Evolutionary conservation across 2,888 invertebrate genomes (phyloP), one percentile per base, ranked within the genome.

Genomic region (Dryomyza anilis): DNA sequence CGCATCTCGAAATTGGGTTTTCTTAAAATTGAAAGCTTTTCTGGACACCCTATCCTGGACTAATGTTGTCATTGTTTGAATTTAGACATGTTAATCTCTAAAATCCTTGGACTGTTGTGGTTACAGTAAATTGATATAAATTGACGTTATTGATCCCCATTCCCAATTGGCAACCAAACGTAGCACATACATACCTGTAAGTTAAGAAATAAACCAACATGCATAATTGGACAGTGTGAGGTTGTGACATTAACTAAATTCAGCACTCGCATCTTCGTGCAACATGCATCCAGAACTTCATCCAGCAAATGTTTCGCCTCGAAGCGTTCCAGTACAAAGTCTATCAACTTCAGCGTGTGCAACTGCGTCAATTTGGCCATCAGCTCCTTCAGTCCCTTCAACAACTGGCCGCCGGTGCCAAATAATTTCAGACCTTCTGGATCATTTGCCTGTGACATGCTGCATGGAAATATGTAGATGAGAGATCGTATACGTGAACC

Each of bases 241-340:
- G 88, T 89, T 1, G 93, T 92, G 3, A 91, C 86, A 80, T 94
- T 94, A 7, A 93, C 86, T n/a, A 94, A 77, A 64, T 87, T 86
- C 25, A 94, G 82, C 2, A 86, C 85, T 19, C 83, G 80, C 73
- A 94, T 84, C 5, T 87, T 87, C 52, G 87, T 85, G 62, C 87
- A 87, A 73, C 90, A 89, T 52, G 86, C 86, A 64, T 85, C 84
- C 68, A 90, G 88, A 5, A 93, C 88, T 75, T 91, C 89, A 70
- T 92, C 91, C 70, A 94, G 82, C 57, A 94, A 83, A 78, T 88
- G 87, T 67, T 88, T 85, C 0, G 92, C 92, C 74, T 90, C 90
- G 65, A 85, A 85, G 23, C 88, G 87, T 59, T 93, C 90, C 57
- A 94, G 80, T 81, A 94, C 88, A 66, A 94, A 85, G 80, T 94